Evolutionary conservation across 2,888 invertebrate genomes (phyloP), one percentile per base, ranked within the genome.

Genomic region (Rambutsinella grinnellia): DNA sequence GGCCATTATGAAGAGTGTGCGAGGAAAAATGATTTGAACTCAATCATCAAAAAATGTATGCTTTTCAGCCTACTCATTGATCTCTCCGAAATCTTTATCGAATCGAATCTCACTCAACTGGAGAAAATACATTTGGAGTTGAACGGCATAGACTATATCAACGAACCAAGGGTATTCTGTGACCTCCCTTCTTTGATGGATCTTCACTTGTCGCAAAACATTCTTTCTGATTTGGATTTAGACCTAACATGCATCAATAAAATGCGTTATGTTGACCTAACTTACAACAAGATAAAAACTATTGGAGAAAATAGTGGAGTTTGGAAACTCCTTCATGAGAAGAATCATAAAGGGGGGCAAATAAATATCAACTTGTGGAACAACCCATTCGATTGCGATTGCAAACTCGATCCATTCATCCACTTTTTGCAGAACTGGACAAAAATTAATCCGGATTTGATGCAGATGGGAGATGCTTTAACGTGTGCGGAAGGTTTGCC

Each of bases 71-170:
- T 80, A 1, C 56, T 83, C 13, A 57, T 70, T 2, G 91, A 92
- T 84, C 86, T 93, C n/a, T 91, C 92, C 81, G 90, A 91, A 82
- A 91, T 93, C 70, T 93, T 93, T 84, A 89, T 90, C 6, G 90
- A 91, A 81, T 85, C 78, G 68, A 90, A 91, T 84, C 85, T 93
- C 78, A 89, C 89, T 0, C 90, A 89, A 78, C 86, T 93, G 79
- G 89, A 89, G 79, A 93, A 93, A 84, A 86, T 93, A 1, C 93
- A 93, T 85, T 86, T 93, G 83, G 93, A 93, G 84, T 92, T 93
- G 83, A 93, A 93, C 85, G 92, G 93, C 85, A 93, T 93, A 28
- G 89, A 89, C 26, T 87, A 89, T 60, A 92, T 93, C 81, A 88
- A 88, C 75, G 91, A 92, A 85, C 87, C 88, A 15, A 89, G 88